These are phyloP conservation scores for Drosophila truncata DNA, from an alignment of 1,140 invertebrate species.

Conservation along the genomic window DNA sequence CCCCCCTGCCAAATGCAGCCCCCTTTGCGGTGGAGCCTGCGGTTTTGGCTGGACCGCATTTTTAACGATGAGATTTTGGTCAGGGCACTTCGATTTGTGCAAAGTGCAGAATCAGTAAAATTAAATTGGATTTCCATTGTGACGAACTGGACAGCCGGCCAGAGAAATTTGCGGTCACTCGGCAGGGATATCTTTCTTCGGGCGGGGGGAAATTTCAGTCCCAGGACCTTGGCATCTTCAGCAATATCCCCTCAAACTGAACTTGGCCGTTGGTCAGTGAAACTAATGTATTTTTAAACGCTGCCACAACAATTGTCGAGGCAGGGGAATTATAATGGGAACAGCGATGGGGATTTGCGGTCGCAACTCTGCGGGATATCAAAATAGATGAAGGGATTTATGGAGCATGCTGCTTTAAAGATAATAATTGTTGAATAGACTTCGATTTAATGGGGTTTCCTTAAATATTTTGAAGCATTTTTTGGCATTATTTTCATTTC, in stretches of 20 bases:
- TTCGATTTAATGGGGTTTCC: background rate
- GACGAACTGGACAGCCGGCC: slow-evolving; percentile 73
- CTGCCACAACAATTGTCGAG: slow-evolving; percentile 31
- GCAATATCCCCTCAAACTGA: slow-evolving; percentile 15
- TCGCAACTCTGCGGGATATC: slow-evolving; percentile 38
- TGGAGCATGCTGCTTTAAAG: slow-evolving; percentile 10
- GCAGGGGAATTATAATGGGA: slow-evolving; percentile 24
- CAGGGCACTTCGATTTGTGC: slow-evolving; percentile 70
- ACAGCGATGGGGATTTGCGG: slow-evolving; percentile 41
- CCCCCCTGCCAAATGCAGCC: slow-evolving; percentile 31
- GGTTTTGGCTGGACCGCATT: slow-evolving; percentile 49
- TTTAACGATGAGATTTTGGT: slow-evolving; percentile 69
- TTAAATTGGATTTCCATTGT: slow-evolving; percentile 83
- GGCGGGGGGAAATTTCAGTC: background rate
- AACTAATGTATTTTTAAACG: slow-evolving; percentile 80
- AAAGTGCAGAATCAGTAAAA: slow-evolving; percentile 82
- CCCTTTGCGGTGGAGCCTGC: slow-evolving; percentile 46
- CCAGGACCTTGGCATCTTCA: slow-evolving; percentile 15
- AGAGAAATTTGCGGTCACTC: slow-evolving; percentile 46
- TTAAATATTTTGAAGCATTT: background rate
- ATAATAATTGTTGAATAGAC: slow-evolving; percentile 4
- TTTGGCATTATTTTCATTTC: too few species aligned
- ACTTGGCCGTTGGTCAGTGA: slow-evolving; percentile 36
- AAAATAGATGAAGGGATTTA: slow-evolving; percentile 33
- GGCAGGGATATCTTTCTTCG: slow-evolving; percentile 46